Base-by-base conservation (phyloP, 2,113 vertebrate genomes). In the Nycticorax nycticorax region DNA sequence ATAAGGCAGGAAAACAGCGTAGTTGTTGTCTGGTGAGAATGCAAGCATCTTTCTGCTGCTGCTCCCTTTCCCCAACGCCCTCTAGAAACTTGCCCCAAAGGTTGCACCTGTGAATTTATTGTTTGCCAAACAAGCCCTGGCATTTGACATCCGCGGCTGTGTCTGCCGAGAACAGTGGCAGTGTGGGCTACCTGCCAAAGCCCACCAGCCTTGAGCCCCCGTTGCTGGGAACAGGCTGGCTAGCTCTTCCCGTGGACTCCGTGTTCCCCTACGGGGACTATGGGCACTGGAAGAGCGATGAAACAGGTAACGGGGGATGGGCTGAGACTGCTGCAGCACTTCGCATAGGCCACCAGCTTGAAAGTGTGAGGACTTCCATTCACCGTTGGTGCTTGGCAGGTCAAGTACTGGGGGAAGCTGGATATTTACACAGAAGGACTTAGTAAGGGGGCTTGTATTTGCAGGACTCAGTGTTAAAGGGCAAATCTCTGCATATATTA, bases 61-160 rank as follows among this genome's bases (percentile, higher is more conserved):
- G 52, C 73, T 95, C 18, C 69, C 66, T 84, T 75, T 87, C 26
- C 37, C 32, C 55, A 62, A 0, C 0, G 1, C 69, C 86, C 48
- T 73, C 84, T 33, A 30, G 37, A 87, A 95, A 59, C 45, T 57
- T 73, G 53, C 84, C 66, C 79, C 74, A 83, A 24, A 97, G 71
- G 50, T 66, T 83, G 55, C 57, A 69, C 57, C 66, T 89, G 57
- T 82, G 79, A 74, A 69, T 64, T 47, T 56, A 7, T 2, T 82
- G 23, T 87, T 96, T 94, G 73, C 91, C 74, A 73, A 43, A 89
- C 93, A 84, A 86, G 59, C 80, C 32, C 26, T 75, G 39, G 53
- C n/a, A 4, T 20, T 43, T 68, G 43, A 64, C n/a, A 73, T 81
- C 37, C 39, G 8, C 0, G 3, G 35, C 64, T 75, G 4, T 14